A percentile compares a stretch with the other conserved stretches of the same genome.
Evolutionary conservation across 2,797 vertebrate genomes (phyloP).

Genomic region (Onychomys torridus): DNA sequence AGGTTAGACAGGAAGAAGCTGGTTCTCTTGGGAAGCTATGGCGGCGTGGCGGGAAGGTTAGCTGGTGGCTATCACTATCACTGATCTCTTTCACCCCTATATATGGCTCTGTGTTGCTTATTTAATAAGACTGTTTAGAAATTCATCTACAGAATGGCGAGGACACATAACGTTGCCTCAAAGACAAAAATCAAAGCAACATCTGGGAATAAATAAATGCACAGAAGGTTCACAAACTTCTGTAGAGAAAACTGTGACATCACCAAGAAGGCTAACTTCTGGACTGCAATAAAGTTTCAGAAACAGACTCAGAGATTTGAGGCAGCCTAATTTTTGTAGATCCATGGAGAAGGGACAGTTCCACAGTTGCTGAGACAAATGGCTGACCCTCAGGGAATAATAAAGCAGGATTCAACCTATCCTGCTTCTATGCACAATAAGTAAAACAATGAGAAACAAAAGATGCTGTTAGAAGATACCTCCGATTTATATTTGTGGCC

Average conservation of each 20-base stretch:
- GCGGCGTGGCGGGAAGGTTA: no score
- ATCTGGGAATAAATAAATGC: background rate
- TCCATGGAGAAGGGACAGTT: no score
- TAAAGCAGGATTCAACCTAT: background rate
- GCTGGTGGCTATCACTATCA: no score
- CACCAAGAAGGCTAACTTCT: background rate
- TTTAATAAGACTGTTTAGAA: no score
- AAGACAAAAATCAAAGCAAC: background rate
- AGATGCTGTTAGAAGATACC: background rate
- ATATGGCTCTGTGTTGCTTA: no score
- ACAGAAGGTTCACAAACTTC: background rate
- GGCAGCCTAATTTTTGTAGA: background rate
- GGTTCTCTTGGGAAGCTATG: no score
- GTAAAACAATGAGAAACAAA: background rate
- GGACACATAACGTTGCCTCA: background rate
- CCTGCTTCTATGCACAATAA: background rate
- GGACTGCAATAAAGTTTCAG: background rate
- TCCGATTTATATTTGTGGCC: background rate
- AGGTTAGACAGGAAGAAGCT: no score
- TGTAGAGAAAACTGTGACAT: background rate
- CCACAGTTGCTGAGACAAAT: background rate
- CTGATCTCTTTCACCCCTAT: no score
- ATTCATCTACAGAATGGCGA: background rate
- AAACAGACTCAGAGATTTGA: background rate
- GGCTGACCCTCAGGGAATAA: background rate